phyloP scores from a whole-genome alignment of 2,888 invertebrate species.

The Heteromurus nitidus region DNA sequence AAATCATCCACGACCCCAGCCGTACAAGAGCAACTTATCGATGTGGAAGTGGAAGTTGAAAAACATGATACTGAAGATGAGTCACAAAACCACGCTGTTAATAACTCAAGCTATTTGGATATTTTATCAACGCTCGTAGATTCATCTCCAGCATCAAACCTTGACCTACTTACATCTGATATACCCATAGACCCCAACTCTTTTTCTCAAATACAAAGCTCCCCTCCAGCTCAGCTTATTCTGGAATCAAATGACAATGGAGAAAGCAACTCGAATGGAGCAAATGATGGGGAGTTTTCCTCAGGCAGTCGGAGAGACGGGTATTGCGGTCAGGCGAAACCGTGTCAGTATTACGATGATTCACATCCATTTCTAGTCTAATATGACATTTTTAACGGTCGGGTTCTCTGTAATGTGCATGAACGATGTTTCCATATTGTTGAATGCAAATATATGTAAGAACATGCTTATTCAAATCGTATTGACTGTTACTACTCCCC shows the following conservation, averaged over 20 bases:
- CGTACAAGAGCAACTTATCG: slow-evolving; percentile 43
- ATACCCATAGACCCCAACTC: slow-evolving; percentile 20
- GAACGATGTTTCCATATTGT: no score
- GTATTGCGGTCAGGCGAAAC: not conserved
- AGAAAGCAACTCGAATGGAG: slow-evolving; percentile 28
- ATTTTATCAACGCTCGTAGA: slow-evolving; percentile 49
- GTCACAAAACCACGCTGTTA: not conserved
- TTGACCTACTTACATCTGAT: slow-evolving; percentile 52
- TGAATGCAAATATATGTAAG: no score
- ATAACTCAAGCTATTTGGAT: slow-evolving; percentile 48
- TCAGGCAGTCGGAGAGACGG: not conserved
- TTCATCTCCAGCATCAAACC: not conserved
- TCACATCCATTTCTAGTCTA: slow-evolving; percentile 61
- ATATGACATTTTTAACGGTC: no score
- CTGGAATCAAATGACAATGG: slow-evolving; percentile 42
- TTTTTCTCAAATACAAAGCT: slow-evolving; percentile 2
- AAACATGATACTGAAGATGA: slow-evolving; percentile 6
- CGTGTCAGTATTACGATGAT: slow-evolving; percentile 54
- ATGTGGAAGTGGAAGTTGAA: slow-evolving; percentile 47
- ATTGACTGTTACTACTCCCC: no score
- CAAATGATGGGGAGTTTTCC: not conserved
- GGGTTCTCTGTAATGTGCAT: no score
- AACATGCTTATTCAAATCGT: no score
- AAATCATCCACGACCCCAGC: not conserved
- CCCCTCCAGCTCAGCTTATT: slow-evolving; percentile 53